These are phyloP conservation scores for Phengaris arion DNA, from an alignment of 2,888 invertebrate species.

Conservation along the genomic window DNA sequence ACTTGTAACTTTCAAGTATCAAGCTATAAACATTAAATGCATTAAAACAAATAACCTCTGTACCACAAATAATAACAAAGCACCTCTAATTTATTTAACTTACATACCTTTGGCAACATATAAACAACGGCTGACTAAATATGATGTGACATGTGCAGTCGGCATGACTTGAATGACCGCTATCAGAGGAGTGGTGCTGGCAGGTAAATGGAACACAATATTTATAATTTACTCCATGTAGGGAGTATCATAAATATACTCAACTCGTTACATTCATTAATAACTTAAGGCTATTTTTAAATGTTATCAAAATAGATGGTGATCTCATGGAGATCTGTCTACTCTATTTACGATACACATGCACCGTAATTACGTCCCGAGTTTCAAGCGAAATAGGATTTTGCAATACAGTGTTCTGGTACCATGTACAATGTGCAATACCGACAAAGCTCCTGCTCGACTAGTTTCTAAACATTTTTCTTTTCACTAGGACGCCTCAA, in stretches of 20 bases:
- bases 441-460: no score
- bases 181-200: slow-evolving; percentile 10
- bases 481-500: no score
- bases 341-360: no score
- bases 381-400: no score
- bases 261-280: slow-evolving; percentile 8
- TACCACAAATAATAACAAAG: background rate
- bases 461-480: no score
- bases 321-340: background rate
- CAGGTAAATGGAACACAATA: slow-evolving; percentile 16
- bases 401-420: no score
- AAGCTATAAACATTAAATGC: background rate
- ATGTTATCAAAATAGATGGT: background rate
- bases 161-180: slow-evolving; percentile 11
- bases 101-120: background rate
- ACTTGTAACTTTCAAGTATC: background rate
- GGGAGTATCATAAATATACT: slow-evolving; percentile 4
- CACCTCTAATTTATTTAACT: background rate
- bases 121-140: background rate
- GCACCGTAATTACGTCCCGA: no score
- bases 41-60: background rate
- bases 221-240: slow-evolving; percentile 13
- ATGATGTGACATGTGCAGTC: slow-evolving; percentile 20
- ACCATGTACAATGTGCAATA: no score
- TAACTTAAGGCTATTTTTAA: slow-evolving; percentile 13